A percentile compares a stretch with the other conserved stretches of the same genome.
Evolutionary conservation across 2,113 vertebrate species (phyloP).

Genomic region (Cyphomyrus discorhynchus): DNA sequence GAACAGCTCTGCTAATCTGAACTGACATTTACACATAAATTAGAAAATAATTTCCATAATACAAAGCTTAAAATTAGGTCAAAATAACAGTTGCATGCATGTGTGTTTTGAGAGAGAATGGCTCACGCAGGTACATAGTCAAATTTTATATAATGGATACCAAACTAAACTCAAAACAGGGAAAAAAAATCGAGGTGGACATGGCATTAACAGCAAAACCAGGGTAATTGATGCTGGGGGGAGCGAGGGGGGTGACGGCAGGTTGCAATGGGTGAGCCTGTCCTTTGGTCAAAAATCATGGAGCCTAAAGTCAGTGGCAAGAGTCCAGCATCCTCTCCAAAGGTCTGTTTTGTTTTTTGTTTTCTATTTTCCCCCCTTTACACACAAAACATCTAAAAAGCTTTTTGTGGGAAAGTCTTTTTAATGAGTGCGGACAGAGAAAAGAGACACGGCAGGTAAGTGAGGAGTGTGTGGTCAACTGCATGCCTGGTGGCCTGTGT

Average conservation of each 20-base stretch:
- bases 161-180: conserved; percentile 72
- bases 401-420: conserved; percentile 40
- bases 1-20: conserved; percentile 22
- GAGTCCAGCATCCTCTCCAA: conserved; percentile 44
- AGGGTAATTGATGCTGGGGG: conserved; percentile 30
- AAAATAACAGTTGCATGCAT: conserved; percentile 21
- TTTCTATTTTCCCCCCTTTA: conserved; percentile 33
- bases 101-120: conserved; percentile 44
- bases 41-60: conserved; percentile 18
- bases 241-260: background rate
- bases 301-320: conserved; percentile 25
- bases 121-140: conserved; percentile 55
- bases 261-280: conserved; percentile 19
- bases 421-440: conserved; percentile 42
- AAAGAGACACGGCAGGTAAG: conserved; percentile 51
- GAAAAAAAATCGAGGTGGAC: conserved; percentile 56
- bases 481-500: conserved; percentile 52
- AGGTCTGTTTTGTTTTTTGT: conserved; percentile 32
- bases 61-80: conserved; percentile 19
- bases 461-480: conserved; percentile 50
- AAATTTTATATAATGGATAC: conserved; percentile 70
- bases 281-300: conserved; percentile 5
- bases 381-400: conserved; percentile 51
- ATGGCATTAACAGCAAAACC: conserved; percentile 44
- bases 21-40: conserved; percentile 25